Evolutionary conservation across 2,888 invertebrate species (phyloP).

Genomic region (Monopis laevigella): DNA sequence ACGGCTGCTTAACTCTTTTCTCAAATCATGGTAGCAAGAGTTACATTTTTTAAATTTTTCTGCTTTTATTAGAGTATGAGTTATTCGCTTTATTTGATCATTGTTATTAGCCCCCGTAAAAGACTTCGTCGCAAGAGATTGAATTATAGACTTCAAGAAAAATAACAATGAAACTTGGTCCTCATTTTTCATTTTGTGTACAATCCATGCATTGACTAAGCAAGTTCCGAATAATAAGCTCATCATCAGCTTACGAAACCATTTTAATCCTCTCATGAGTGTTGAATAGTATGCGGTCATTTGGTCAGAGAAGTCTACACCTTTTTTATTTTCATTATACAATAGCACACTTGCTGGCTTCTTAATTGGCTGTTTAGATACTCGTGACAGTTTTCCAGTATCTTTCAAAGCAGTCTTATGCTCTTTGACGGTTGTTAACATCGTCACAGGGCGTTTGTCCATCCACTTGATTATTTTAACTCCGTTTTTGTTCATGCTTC

Average conservation of each 20-base stretch:
- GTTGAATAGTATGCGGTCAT: slow-evolving; percentile 23
- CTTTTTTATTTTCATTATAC: slow-evolving; percentile 25
- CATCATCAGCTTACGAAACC: slow-evolving; percentile 23
- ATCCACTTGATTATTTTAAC: slow-evolving; percentile 22
- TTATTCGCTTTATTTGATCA: too few relatives aligned
- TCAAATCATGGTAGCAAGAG: not conserved
- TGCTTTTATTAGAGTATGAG: too few relatives aligned
- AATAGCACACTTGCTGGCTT: slow-evolving; percentile 22
- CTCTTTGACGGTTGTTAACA: slow-evolving; percentile 23
- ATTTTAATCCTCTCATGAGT: slow-evolving; percentile 17
- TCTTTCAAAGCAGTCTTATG: slow-evolving; percentile 18
- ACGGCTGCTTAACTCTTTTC: not conserved
- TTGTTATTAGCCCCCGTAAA: too few relatives aligned
- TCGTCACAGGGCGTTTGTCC: slow-evolving; percentile 22
- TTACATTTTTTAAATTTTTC: too few relatives aligned
- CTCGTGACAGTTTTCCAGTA: slow-evolving; percentile 20
- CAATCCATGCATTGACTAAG: slow-evolving; percentile 23
- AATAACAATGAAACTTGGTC: not conserved
- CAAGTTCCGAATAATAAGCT: slow-evolving; percentile 23
- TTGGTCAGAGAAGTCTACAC: slow-evolving; percentile 22
- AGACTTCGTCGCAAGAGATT: not conserved
- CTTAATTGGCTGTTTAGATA: slow-evolving; percentile 18
- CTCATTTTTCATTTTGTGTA: slow-evolving; percentile 15
- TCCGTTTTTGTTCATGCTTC: slow-evolving; percentile 16
- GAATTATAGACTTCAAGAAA: not conserved